Base-by-base conservation (phyloP, 2,113 vertebrate species). In the Sinocyclocheilus grahami region DNA sequence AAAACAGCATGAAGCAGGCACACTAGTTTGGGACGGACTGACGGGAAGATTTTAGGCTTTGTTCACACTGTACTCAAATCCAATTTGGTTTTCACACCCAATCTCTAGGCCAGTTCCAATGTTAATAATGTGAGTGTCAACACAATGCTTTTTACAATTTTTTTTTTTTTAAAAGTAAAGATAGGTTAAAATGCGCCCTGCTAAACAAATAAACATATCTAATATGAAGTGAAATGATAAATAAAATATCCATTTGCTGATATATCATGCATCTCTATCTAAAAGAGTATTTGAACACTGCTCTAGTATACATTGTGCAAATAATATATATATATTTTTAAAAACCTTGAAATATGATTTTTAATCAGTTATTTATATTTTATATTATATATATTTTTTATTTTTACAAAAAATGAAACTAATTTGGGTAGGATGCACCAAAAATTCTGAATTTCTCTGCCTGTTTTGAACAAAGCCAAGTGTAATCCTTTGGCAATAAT, bases 401-500 rank as follows among this genome's bases (percentile, higher is more conserved):
- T 14, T 5, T 3, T 10, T 33, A 33, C 27, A 48, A 48, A 48
- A 62, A 27, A 27, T 33, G 2, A 72, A 72, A 39, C 37, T 72
- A 10, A 74, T 42, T 74, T 74, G 20, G 42, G 18, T 74, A 74
- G 14, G 27, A 69, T 74, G 33, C 20, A 42, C 18, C 33, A 74
- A 74, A 22, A 42, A 39, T 74, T 39, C 69, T 7, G 18, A 39
- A 11, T 39, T 72, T 39, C 33, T 8, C 37, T 42, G 37, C 69
- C 20, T 72, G 18, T 42, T 30, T 9, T 72, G 69, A 72, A 72
- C 69, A 72, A 72, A 72, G 69, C 18, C 69, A 20, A 72, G 69
- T 78, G 4, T 86, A 87, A 83, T 89, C 85, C 87, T 79, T 80
- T 63, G 88, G 77, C 82, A 86, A 88, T 90, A 85, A 74, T 80